Conservation (phyloP, 30 jellyfish, hydroid and myxozoan species). For the Hydractinia symbiolongicarpus region DNA sequence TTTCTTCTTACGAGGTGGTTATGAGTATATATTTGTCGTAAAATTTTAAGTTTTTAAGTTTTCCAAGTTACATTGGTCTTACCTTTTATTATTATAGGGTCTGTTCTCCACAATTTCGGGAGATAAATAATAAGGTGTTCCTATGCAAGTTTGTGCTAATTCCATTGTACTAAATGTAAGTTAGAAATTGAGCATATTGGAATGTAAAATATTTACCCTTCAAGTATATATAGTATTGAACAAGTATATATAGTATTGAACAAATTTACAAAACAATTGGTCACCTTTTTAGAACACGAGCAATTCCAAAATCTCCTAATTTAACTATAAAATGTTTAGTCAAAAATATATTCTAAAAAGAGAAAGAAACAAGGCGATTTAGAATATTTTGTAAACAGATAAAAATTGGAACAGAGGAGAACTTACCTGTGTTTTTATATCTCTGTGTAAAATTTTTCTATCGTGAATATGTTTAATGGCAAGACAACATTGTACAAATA, state of each 20-base stretch:
- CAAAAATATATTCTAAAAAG: conserved; percentile 71
- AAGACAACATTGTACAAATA: conserved; percentile 84
- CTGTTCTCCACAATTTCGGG: conserved; percentile 94
- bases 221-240: no score
- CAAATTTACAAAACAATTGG: neutral
- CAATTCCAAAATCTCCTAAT: conserved; percentile 98
- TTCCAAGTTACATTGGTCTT: neutral
- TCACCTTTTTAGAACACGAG: conserved; percentile 90
- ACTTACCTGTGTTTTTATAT: conserved; percentile 86
- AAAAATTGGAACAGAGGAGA: neutral
- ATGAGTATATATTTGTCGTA: no score
- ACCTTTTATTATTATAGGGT: conserved; percentile 93
- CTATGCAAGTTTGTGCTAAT: conserved; percentile 91
- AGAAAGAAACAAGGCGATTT: neutral
- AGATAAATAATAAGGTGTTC: conserved; percentile 91
- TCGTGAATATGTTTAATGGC: conserved; percentile 92
- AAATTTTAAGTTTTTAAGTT: no score
- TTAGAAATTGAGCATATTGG: neutral
- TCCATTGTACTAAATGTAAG: conserved; percentile 70
- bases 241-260: neutral
- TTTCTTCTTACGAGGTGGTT: no score
- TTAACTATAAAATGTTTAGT: conserved; percentile 77
- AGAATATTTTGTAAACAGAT: neutral
- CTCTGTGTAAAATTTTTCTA: conserved; percentile 90
- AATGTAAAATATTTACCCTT: neutral